A percentile compares a stretch with the other conserved stretches of the same genome.
Evolutionary conservation across 2,888 invertebrate species (phyloP).

Genomic region (Germaria angustata): DNA sequence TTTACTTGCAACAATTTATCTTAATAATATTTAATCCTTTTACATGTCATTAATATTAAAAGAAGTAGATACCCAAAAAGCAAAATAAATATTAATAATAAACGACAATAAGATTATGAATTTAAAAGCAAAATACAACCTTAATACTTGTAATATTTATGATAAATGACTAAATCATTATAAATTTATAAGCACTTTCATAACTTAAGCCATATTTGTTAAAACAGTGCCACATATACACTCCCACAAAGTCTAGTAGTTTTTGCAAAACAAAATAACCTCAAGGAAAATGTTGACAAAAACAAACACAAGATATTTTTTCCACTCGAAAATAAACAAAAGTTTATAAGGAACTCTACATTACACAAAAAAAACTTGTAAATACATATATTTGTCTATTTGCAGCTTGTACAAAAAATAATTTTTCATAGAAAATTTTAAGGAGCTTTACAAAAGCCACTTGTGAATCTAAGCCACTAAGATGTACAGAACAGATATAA

Average conservation of each 20-base stretch:
- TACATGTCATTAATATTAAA: constrained; percentile 28
- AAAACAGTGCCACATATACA: neutral
- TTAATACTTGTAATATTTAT: constrained; percentile 38
- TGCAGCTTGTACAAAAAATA: constrained; percentile 4
- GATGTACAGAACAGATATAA: constrained; percentile 23
- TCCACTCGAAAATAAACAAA: neutral
- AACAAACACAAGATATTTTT: constrained; percentile 7
- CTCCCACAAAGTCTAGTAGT: neutral
- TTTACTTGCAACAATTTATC: neutral
- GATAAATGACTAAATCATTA: constrained; percentile 62
- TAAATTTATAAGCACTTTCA: constrained; percentile 36
- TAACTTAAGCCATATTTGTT: constrained; percentile 8
- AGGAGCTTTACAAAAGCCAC: constrained; percentile 62
- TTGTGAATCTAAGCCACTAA: constrained; percentile 37
- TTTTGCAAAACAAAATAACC: constrained; percentile 21
- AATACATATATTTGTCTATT: neutral
- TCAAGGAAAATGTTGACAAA: constrained; percentile 14
- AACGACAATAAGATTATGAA: constrained; percentile 47
- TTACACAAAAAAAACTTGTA: constrained; percentile 1
- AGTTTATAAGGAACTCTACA: neutral
- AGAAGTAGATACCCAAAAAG: neutral
- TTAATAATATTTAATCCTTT: constrained; percentile 33
- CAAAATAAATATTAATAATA: neutral
- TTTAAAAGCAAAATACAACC: constrained; percentile 18
- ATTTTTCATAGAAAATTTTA: constrained; percentile 60